phyloP scores from a whole-genome alignment of 2,797 vertebrate genomes.

The Gymnoscopelus braueri region DNA sequence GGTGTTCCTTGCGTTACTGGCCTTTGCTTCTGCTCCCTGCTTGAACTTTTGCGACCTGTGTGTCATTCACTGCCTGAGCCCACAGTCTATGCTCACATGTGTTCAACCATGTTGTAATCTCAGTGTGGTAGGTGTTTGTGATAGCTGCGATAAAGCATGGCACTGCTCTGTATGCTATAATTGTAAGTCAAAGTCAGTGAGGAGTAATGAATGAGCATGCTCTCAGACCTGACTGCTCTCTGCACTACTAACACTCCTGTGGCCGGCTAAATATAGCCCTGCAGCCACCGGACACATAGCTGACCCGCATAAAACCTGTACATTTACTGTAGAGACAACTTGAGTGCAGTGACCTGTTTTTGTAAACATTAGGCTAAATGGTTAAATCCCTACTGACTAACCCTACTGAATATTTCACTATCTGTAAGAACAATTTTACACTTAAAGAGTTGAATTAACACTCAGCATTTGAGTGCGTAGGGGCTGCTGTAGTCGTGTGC shows the following conservation, averaged over 20 bases:
- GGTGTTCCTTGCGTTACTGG: background rate
- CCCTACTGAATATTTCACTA: no score
- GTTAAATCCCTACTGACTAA: no score
- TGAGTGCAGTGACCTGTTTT: background rate
- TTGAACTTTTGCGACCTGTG: background rate
- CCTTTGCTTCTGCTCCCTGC: conserved; percentile 16
- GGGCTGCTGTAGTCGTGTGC: conserved; percentile 6
- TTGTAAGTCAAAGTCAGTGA: no score
- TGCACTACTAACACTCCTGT: no score
- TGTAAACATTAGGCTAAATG: background rate
- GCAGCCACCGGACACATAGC: background rate
- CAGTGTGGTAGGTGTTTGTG: background rate
- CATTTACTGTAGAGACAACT: background rate
- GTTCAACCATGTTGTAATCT: conserved; percentile 11
- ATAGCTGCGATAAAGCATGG: no score
- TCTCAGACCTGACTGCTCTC: no score
- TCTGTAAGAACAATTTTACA: background rate
- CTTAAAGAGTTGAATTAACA: background rate
- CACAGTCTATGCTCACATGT: background rate
- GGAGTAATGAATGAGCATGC: no score
- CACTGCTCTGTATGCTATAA: no score
- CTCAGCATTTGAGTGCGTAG: background rate
- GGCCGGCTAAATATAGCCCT: background rate
- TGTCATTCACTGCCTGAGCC: conserved; percentile 3
- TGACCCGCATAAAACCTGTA: conserved; percentile 4